Conservation (phyloP, 2,797 vertebrate species). For the Molossus alvarezi region DNA sequence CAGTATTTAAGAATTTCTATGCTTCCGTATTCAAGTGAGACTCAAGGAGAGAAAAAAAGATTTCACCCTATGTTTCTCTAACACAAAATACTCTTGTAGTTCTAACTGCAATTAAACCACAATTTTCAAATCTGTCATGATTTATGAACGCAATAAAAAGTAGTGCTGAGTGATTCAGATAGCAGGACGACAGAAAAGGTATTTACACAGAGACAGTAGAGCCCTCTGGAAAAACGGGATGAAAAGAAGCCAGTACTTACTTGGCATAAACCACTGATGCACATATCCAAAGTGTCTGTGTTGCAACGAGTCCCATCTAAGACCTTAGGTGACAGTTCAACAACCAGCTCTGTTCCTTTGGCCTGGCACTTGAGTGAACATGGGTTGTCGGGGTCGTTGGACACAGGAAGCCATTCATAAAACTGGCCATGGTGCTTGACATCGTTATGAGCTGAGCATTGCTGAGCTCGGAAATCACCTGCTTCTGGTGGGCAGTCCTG, state of each 20-base stretch:
- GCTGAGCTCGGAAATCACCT: slow-evolving; percentile 98
- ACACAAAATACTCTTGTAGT: background rate
- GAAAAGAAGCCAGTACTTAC: slow-evolving; percentile 89
- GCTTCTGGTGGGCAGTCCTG: slow-evolving; percentile 97
- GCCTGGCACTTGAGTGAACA: slow-evolving; percentile 97
- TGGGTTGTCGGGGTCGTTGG: slow-evolving; percentile 97
- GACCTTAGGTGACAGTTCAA: slow-evolving; percentile 98
- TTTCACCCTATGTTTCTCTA: background rate
- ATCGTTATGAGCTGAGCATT: slow-evolving; percentile 97
- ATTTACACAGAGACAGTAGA: background rate
- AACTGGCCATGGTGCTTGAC: slow-evolving; percentile 96
- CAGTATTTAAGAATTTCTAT: slow-evolving; percentile 37
- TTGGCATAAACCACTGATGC: slow-evolving; percentile 98
- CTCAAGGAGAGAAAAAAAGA: background rate
- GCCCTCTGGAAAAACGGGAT: background rate
- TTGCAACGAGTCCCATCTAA: slow-evolving; percentile 98
- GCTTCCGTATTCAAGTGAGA: slow-evolving; percentile 30
- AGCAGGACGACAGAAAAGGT: background rate
- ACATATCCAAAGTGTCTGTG: slow-evolving; percentile 98
- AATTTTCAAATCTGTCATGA: slow-evolving; percentile 34
- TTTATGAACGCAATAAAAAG: slow-evolving; percentile 14
- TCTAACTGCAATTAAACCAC: slow-evolving; percentile 36
- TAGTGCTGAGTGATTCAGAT: background rate
- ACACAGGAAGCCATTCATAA: slow-evolving; percentile 97
- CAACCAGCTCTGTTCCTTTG: slow-evolving; percentile 92